phyloP scores from a whole-genome alignment of 2,888 invertebrate genomes.

The Andrena marginata region DNA sequence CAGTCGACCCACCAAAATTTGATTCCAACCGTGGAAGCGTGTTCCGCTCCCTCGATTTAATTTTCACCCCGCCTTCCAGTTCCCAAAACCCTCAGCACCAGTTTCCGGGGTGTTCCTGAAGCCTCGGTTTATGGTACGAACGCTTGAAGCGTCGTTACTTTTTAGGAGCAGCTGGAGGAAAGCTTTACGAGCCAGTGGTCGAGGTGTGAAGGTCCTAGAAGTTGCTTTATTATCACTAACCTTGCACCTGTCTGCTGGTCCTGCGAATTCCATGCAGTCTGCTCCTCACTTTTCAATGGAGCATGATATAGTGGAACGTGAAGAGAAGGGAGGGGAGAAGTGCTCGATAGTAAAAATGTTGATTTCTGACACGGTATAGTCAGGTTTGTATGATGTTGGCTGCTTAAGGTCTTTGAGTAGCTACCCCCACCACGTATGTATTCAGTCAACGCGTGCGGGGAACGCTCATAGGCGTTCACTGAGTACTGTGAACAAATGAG shows the following conservation, averaged over 20 bases:
- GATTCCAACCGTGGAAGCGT: neutral
- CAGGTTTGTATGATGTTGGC: too few species aligned
- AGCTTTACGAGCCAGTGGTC: neutral
- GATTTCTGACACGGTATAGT: too few species aligned
- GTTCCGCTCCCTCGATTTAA: neutral
- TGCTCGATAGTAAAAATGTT: neutral
- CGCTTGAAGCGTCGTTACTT: neutral
- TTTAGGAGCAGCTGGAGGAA: neutral
- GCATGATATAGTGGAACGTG: too few species aligned
- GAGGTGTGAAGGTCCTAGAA: neutral
- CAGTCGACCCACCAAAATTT: neutral
- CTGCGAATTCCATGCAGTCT: neutral
- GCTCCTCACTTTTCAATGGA: neutral
- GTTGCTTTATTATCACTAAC: constrained; percentile 2
- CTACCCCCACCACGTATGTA: too few species aligned
- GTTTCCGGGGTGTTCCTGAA: neutral
- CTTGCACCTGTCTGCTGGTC: neutral
- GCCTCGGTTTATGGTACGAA: neutral
- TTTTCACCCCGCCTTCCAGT: neutral
- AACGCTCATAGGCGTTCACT: too few species aligned
- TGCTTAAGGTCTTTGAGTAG: too few species aligned
- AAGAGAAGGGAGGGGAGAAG: neutral
- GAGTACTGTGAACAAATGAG: too few species aligned
- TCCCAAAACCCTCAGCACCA: neutral
- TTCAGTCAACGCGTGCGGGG: too few species aligned